Evolutionary conservation across 2,888 invertebrate genomes (phyloP), one percentile per base, ranked within the genome.

Genomic region (Caenorhabditis afra): DNA sequence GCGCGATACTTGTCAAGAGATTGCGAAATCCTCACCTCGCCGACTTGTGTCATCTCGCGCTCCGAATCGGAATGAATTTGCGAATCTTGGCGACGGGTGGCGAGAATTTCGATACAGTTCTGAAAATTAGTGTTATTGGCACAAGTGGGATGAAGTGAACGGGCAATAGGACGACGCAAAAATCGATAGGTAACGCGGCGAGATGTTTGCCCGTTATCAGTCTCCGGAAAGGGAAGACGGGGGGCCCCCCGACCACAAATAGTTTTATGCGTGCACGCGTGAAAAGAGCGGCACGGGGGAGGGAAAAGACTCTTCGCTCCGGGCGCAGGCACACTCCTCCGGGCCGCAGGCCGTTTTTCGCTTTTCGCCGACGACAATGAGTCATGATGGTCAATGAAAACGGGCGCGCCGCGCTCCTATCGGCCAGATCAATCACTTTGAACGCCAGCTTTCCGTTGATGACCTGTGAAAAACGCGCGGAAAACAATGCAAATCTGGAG

Each of bases 401-500:
- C 68, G 68, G 45, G 70, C 70, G 70, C 70, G 45, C 47, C 41
- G 29, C 29, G 29, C 29, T 70, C 70, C 37, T 70, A 70, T 62
- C 71, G 71, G 47, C 55, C 49, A 64, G 71, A 71, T 71, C 71
- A 71, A 71, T 71, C 71, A 62, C 71, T 7, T 62, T 41, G 71
- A 70, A 70, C 70, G 41, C 55, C 29, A 16, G 47, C 57, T 59
- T 61, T 47, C 20, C 61, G 53, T 61, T 70, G 47, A 68, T 70
- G 70, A 61, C 53, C 61, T 70, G 61, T 53, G 70, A 61, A 70
- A 70, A 70, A 53, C 44, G 59, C 59, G 70, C 61, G 10, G 53
- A 62, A 70, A 53, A 61, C 47, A 61, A 61, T 61, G 35, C 45
- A 61, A 61, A 70, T 37, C 59, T 20, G 18, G 50, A 50, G 23